A percentile compares a stretch with the other conserved stretches of the same genome.
phyloP scores from a whole-genome alignment of 2,797 vertebrate genomes.

The Enoplosus armatus region DNA sequence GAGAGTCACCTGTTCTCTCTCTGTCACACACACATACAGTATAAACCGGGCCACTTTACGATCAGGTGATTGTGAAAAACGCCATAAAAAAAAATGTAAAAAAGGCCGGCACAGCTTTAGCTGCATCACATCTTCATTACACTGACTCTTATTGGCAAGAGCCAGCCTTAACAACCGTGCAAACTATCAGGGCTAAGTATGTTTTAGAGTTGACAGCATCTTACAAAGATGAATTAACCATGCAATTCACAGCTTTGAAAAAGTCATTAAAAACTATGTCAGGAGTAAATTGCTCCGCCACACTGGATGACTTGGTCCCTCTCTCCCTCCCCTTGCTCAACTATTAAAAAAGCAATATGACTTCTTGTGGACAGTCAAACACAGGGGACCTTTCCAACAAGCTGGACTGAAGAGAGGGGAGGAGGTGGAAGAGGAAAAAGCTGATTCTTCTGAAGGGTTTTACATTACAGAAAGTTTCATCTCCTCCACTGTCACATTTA shows the following conservation, averaged over 20 bases:
- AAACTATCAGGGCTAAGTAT: constrained; percentile 49
- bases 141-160: constrained; percentile 18
- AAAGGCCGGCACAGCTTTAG: constrained; percentile 11
- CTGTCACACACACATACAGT: neutral
- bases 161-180: constrained; percentile 47
- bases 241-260: constrained; percentile 68
- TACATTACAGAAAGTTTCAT: constrained; percentile 17
- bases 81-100: constrained; percentile 17
- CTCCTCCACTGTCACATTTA: constrained; percentile 14
- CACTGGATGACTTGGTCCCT: constrained; percentile 54
- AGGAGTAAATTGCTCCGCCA: constrained; percentile 71
- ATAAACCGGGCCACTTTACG: neutral
- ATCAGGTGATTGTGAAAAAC: constrained; percentile 14
- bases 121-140: constrained; percentile 36
- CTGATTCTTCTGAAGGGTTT: constrained; percentile 8
- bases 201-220: constrained; percentile 58
- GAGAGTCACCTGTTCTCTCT: constrained; percentile 30
- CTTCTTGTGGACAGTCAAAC: constrained; percentile 52
- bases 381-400: constrained; percentile 25
- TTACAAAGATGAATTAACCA: constrained; percentile 69
- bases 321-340: constrained; percentile 7
- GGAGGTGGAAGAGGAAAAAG: neutral
- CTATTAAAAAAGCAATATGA: constrained; percentile 59
- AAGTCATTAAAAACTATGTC: constrained; percentile 73
- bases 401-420: constrained; percentile 21